Evolutionary conservation across 2,888 invertebrate genomes (phyloP).

Genomic region (Nemurella pictetii): DNA sequence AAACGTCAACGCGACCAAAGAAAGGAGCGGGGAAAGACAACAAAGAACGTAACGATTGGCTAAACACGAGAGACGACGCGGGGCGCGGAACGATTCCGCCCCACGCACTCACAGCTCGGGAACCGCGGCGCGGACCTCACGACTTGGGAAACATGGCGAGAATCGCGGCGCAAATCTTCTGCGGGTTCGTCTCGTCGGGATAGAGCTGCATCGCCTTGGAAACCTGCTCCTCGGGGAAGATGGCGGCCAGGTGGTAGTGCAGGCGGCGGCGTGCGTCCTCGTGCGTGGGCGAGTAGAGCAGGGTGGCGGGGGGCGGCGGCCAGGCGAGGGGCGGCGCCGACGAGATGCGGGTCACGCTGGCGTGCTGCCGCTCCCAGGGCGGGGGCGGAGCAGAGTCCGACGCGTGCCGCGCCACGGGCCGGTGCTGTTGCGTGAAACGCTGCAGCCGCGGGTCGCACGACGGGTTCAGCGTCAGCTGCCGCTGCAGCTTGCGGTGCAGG

Average conservation of each 20-base stretch:
- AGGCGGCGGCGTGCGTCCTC: slow-evolving; percentile 75
- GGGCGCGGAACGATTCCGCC: too few relatives aligned
- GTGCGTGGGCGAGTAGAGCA: slow-evolving; percentile 46
- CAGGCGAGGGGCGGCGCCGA: slow-evolving; percentile 60
- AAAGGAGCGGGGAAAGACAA: too few relatives aligned
- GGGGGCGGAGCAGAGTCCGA: slow-evolving; percentile 23
- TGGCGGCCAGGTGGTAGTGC: slow-evolving; percentile 85
- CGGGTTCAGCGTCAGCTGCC: slow-evolving; percentile 83
- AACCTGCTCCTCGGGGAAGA: slow-evolving; percentile 92
- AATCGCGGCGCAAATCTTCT: slow-evolving; percentile 86
- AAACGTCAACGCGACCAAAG: too few relatives aligned
- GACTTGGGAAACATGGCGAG: slow-evolving; percentile 70
- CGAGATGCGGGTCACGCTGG: slow-evolving; percentile 69
- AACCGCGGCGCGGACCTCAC: slow-evolving; percentile 42
- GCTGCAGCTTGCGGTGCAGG: slow-evolving; percentile 75
- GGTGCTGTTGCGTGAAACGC: slow-evolving; percentile 32
- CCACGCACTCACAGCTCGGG: background rate
- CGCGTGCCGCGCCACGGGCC: slow-evolving; percentile 39
- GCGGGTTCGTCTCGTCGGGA: slow-evolving; percentile 88
- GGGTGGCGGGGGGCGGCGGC: slow-evolving; percentile 48
- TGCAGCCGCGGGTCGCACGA: slow-evolving; percentile 64
- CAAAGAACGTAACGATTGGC: too few relatives aligned
- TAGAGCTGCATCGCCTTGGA: slow-evolving; percentile 82
- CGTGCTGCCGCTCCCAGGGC: slow-evolving; percentile 47
- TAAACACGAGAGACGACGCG: too few relatives aligned